Base-by-base conservation (phyloP, 2,113 vertebrate species). In the Seriola quinqueradiata region DNA sequence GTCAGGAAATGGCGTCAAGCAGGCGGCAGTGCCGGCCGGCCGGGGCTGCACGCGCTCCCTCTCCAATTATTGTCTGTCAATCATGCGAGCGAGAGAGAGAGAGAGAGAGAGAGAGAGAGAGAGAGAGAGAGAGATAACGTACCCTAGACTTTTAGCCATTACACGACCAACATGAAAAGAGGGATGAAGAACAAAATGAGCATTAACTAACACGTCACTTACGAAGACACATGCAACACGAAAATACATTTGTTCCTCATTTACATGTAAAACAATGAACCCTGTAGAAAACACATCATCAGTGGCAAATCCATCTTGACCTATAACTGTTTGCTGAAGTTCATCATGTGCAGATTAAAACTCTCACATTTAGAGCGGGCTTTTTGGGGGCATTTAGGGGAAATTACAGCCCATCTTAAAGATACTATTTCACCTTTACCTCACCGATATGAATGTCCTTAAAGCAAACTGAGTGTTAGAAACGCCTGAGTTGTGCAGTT, bases 1-100 rank as follows among this genome's bases (percentile, higher is more conserved):
- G 96, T 97, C 96, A 97, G 93, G 92, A 77, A 88, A 92, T 95
- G 96, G 97, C 97, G 97, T 97, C 97, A 93, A 90, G 91, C 95
- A 96, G 96, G 96, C 96, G 96, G 96, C 95, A 92, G 92, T n/a
- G 66, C 81, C 83, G 80, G 92, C 88, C 89, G 93, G 91, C 88
- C 82, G 75, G 87, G 85, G 90, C 87, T 82, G 86, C 89, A 86
- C 72, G 90, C 79, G 89, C 85, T 90, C 88, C 94, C 94, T 92
- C 93, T 89, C 77, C 94, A 96, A 96, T 97, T 96, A 95, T 94
- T 87, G 91, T 88, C 92, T 94, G 95, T 93, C 95, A 95, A 90
- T 96, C 95, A 92, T 80, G 77, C 23, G 44, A 17, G 32, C 19
- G 34, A 55, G 38, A 63, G 46, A 28, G 59, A 66, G 63, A 28